Conservation (phyloP, 2,888 invertebrate genomes). For the Drosophila fungiperda region DNA sequence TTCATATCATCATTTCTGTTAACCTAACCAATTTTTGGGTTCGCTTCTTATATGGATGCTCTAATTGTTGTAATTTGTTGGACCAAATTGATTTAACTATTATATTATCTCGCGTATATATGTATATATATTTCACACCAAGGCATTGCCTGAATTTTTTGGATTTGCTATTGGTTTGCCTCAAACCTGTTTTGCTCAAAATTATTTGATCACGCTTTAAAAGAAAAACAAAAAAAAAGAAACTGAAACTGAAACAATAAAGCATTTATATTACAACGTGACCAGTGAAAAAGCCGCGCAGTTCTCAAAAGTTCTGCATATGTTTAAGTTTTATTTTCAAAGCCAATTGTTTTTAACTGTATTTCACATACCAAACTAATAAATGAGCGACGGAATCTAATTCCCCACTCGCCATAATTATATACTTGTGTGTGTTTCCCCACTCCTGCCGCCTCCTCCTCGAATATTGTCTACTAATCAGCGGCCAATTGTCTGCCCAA, state of each 20-base stretch:
- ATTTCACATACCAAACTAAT: slow-evolving; percentile 76
- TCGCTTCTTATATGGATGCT: slow-evolving; percentile 54
- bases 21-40: slow-evolving; percentile 53
- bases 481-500: slow-evolving; percentile 25
- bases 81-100: slow-evolving; percentile 59
- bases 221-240: not conserved
- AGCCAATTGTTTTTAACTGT: slow-evolving; percentile 71
- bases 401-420: slow-evolving; percentile 67
- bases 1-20: slow-evolving; percentile 26
- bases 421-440: slow-evolving; percentile 39
- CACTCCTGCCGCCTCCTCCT: not conserved
- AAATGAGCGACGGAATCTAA: slow-evolving; percentile 73
- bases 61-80: slow-evolving; percentile 70
- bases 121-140: slow-evolving; percentile 34
- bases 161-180: slow-evolving; percentile 29
- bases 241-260: slow-evolving; percentile 14
- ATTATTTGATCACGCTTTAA: slow-evolving; percentile 52
- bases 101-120: slow-evolving; percentile 30
- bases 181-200: slow-evolving; percentile 54
- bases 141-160: slow-evolving; percentile 24
- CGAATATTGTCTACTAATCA: slow-evolving; percentile 56
- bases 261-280: slow-evolving; percentile 64
- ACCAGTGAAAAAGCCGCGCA: slow-evolving; percentile 50
- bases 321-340: slow-evolving; percentile 55
- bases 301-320: slow-evolving; percentile 32